These are phyloP conservation scores for Heliconius charithonia DNA, from an alignment of 2,888 invertebrate species.

Conservation along the genomic window DNA sequence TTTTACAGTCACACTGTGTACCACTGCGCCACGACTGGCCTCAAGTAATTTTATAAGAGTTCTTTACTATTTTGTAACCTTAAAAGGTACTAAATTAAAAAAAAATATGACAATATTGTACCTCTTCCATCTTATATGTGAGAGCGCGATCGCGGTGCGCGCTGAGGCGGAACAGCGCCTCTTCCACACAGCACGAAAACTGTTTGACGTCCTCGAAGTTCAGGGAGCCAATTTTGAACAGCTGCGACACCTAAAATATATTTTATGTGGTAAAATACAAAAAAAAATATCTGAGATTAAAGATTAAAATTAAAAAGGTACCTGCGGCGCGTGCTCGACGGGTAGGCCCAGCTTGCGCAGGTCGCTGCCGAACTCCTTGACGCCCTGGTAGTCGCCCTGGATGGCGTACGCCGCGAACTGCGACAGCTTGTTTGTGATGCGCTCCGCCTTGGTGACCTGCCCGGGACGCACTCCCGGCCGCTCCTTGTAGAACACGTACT, in stretches of 20 bases:
- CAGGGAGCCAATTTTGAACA: conserved; percentile 97
- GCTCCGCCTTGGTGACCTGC: conserved; percentile 96
- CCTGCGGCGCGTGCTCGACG: conserved; percentile 98
- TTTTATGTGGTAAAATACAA: background rate
- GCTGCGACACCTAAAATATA: conserved; percentile 76
- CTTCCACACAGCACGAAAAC: conserved; percentile 96
- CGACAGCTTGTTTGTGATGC: conserved; percentile 94
- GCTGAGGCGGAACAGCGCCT: conserved; percentile 92
- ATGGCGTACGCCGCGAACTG: conserved; percentile 97
- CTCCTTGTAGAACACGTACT: conserved; percentile 99
- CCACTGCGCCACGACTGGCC: too few relatives aligned
- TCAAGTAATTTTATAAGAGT: too few relatives aligned
- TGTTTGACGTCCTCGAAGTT: conserved; percentile 94
- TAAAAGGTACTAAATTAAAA: too few relatives aligned
- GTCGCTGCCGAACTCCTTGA: conserved; percentile 96
- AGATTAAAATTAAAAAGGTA: conserved; percentile 52
- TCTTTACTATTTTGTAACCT: too few relatives aligned
- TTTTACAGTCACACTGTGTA: too few relatives aligned
- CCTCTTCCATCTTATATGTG: conserved; percentile 97
- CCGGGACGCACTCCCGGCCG: conserved; percentile 96
- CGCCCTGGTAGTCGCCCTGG: conserved; percentile 96
- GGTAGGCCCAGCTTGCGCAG: conserved; percentile 96
- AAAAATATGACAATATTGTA: conserved; percentile 43
- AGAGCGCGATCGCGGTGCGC: conserved; percentile 95
- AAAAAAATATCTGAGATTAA: background rate